These are phyloP conservation scores for Phataginus tricuspis DNA, from an alignment of 2,797 vertebrate species.

Conservation along the genomic window DNA sequence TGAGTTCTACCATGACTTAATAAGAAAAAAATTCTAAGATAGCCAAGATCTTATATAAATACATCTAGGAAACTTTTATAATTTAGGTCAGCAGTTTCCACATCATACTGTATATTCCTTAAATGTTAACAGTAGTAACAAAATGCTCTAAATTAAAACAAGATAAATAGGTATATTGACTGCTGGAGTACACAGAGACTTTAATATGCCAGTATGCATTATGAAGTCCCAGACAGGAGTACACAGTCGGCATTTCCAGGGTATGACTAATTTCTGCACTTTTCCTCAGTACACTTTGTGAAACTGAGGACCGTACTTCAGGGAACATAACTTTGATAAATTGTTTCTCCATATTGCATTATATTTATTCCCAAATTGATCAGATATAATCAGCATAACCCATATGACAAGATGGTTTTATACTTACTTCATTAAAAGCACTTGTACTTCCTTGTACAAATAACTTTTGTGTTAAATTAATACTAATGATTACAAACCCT, in stretches of 20 bases:
- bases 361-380: constrained; percentile 24
- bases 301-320: background rate
- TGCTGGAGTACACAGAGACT: background rate
- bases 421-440: constrained; percentile 31
- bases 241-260: background rate
- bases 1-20: background rate
- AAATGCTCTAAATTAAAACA: background rate
- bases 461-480: constrained; percentile 50
- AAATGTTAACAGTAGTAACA: background rate
- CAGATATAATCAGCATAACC: background rate
- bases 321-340: background rate
- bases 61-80: background rate
- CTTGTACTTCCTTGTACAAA: constrained; percentile 14
- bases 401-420: constrained; percentile 21
- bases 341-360: background rate
- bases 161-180: background rate
- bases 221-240: background rate
- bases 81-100: background rate
- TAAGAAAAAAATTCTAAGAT: background rate
- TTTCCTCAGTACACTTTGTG: background rate
- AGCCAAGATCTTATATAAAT: background rate
- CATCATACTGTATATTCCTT: background rate
- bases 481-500: constrained; percentile 31
- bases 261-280: background rate
- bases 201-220: background rate